These are phyloP conservation scores for Hippocampus comes DNA, from an alignment of 2,113 vertebrate genomes.

Conservation along the genomic window DNA sequence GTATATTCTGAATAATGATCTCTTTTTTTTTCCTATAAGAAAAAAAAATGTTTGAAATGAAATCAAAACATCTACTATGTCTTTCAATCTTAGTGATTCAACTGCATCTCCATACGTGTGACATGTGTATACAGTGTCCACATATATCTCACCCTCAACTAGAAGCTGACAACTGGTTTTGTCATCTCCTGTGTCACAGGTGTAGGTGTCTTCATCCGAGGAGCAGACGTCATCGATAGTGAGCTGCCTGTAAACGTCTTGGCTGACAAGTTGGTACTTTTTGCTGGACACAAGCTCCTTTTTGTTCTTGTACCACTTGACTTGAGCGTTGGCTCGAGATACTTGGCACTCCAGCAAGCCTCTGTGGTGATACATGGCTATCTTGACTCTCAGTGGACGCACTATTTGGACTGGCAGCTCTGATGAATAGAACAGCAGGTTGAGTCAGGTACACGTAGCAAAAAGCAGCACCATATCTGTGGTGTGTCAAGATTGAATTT, in stretches of 20 bases:
- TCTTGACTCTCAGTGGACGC: constrained; percentile 87
- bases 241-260: constrained; percentile 87
- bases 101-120: background rate
- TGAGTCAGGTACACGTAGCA: background rate
- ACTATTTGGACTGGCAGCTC: constrained; percentile 87
- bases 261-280: constrained; percentile 83
- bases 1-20: too few relatives aligned
- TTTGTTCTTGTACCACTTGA: constrained; percentile 83
- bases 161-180: constrained; percentile 87
- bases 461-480: too few relatives aligned
- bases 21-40: background rate
- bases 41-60: background rate
- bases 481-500: too few relatives aligned
- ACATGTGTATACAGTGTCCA: background rate
- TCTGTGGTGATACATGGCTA: constrained; percentile 85
- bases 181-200: constrained; percentile 86
- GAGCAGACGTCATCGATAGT: constrained; percentile 81
- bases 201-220: constrained; percentile 88
- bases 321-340: constrained; percentile 82
- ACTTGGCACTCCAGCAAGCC: constrained; percentile 92
- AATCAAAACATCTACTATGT: background rate
- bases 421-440: constrained; percentile 38
- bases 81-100: background rate
- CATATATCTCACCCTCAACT: constrained; percentile 82
- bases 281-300: constrained; percentile 69